phyloP scores from a whole-genome alignment of 2,113 vertebrate species.

The Ammodytes marinus region DNA sequence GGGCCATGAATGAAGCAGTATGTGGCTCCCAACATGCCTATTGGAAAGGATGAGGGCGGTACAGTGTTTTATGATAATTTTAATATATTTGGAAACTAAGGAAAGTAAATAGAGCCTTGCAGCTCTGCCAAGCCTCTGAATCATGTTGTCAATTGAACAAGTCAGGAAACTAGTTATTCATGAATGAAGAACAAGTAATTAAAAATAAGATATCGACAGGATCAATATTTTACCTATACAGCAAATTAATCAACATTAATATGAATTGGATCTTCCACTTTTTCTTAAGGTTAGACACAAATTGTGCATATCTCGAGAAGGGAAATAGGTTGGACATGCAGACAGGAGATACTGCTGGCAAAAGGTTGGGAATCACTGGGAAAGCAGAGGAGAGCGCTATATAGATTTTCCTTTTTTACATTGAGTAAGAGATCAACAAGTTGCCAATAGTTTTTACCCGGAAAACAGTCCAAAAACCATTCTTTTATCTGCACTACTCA shows the following conservation, averaged over 20 bases:
- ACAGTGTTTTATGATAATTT: background rate
- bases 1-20: background rate
- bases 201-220: background rate
- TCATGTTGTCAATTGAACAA: background rate
- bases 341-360: background rate
- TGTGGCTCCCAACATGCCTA: constrained; percentile 7
- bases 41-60: background rate
- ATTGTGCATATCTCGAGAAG: constrained; percentile 11
- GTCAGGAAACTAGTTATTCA: background rate
- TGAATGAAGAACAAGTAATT: constrained; percentile 6
- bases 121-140: constrained; percentile 12
- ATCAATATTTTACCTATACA: constrained; percentile 5
- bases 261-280: background rate
- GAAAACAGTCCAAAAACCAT: constrained; percentile 55
- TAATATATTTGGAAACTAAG: constrained; percentile 9
- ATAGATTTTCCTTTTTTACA: constrained; percentile 24
- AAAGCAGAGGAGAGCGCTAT: background rate
- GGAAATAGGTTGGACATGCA: background rate
- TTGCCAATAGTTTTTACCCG: constrained; percentile 6
- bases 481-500: constrained; percentile 23
- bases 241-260: background rate
- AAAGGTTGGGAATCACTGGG: constrained; percentile 16
- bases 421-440: constrained; percentile 1
- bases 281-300: background rate
- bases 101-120: background rate